Evolutionary conservation across 2,888 invertebrate genomes (phyloP).

Genomic region (Lithophane semibrunnea): DNA sequence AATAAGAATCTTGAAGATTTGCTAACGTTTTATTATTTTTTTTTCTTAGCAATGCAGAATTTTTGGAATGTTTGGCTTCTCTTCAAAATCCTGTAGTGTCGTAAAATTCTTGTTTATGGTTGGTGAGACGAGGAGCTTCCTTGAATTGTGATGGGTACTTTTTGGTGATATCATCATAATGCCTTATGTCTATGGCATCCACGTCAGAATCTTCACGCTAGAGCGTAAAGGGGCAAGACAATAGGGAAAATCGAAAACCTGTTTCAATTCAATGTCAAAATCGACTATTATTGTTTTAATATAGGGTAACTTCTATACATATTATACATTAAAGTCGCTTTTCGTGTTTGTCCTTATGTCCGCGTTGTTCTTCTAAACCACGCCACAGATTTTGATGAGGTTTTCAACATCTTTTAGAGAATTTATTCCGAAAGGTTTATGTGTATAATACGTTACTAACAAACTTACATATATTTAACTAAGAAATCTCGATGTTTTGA

Average conservation of each 20-base stretch:
- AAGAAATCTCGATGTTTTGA: too few species aligned
- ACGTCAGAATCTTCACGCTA: background rate
- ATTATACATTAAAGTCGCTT: too few species aligned
- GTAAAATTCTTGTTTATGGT: slow-evolving; percentile 17
- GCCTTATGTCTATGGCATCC: background rate
- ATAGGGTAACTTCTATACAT: too few species aligned
- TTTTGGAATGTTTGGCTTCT: slow-evolving; percentile 14
- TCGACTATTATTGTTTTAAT: background rate
- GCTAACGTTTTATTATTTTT: slow-evolving; percentile 54
- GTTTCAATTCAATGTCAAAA: background rate
- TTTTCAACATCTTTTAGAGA: too few species aligned
- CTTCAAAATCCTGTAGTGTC: background rate
- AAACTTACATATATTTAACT: too few species aligned
- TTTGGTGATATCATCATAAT: slow-evolving; percentile 8
- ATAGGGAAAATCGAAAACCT: background rate
- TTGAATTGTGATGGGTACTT: background rate
- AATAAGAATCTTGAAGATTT: slow-evolving; percentile 77
- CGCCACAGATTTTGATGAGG: too few species aligned
- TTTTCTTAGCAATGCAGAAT: slow-evolving; percentile 47
- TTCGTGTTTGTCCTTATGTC: too few species aligned
- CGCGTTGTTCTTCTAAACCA: too few species aligned
- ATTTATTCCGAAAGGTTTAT: too few species aligned
- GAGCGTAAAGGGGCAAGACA: background rate
- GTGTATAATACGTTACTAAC: too few species aligned
- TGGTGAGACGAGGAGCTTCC: background rate